Evolutionary conservation across 2,797 vertebrate genomes (phyloP), one percentile per base, ranked within the genome.

Genomic region (Naso thynnoides): DNA sequence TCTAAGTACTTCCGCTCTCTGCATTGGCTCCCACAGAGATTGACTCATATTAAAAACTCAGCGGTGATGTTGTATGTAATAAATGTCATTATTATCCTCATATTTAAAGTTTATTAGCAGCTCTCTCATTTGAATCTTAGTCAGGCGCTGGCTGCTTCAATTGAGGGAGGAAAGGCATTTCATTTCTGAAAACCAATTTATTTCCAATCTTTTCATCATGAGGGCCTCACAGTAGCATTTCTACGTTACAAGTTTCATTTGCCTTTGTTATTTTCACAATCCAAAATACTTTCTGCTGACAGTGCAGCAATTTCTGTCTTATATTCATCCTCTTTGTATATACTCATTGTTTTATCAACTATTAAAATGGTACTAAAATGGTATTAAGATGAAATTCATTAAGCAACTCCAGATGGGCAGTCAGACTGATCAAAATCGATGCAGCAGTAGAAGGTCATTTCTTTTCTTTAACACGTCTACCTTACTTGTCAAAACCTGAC

Each of bases 31-130:
- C 65, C 60, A 31, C 56, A 62, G 52, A 60, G 38, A 47, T 45
- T 38, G 36, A 48, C 38, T 76, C 57, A 29, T 31, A 71, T 70
- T 9, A 60, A 62, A 39, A 48, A 42, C 48, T 61, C 45, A 52
- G 44, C 44, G n/a, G n/a, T 53, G 53, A 76, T 73, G 42, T 58
- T 63, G 19, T 33, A 8, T 41, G 36, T 50, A 61, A 65, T 73
- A 47, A 66, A 67, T 63, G 55, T 33, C 49, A 31, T 60, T 79
- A 76, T 61, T 68, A 71, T 69, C 23, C 13, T 71, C n/a, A 49
- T 45, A 53, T 73, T 56, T 49, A 52, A 27, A 59, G 6, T 71
- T 69, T 74, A 42, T 72, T 39, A 39, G 0, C 33, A 39, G 21
- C 27, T 44, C 55, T 67, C 19, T 57, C 49, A 29, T 52, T 69